Conservation (phyloP, 2,797 vertebrate genomes). For the Lutra lutra region DNA sequence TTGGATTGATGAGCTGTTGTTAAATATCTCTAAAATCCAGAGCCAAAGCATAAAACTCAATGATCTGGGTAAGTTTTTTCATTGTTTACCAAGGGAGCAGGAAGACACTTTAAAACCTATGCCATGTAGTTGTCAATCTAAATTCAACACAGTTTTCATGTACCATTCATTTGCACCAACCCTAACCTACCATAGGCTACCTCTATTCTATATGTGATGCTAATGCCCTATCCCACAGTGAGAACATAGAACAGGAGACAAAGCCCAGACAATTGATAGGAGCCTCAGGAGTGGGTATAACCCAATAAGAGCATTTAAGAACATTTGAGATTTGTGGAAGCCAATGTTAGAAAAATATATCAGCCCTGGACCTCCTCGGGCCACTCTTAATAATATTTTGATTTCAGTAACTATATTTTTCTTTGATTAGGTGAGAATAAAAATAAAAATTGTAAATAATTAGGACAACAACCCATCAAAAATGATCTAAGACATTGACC, state of each 20-base stretch:
- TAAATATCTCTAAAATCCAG: conserved; percentile 13
- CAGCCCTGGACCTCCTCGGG: background rate
- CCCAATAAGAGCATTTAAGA: background rate
- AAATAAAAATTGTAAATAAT: background rate
- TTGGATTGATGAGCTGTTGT: background rate
- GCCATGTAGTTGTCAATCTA: background rate
- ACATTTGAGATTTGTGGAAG: background rate
- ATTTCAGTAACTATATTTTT: background rate
- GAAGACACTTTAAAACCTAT: background rate
- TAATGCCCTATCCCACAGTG: background rate
- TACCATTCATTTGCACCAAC: background rate
- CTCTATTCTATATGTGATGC: background rate
- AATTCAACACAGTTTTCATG: background rate
- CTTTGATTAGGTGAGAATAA: background rate
- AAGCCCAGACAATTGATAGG: background rate
- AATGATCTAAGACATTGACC: background rate
- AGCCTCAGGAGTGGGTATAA: background rate
- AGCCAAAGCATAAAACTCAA: conserved; percentile 24
- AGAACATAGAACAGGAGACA: background rate
- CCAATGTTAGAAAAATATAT: background rate
- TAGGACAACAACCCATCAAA: background rate
- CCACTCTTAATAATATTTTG: background rate
- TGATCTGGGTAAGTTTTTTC: background rate
- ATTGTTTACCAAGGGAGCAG: background rate
- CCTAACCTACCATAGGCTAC: background rate